These are phyloP conservation scores for Proteles cristata DNA, from an alignment of 2,113 vertebrate species.

Conservation along the genomic window DNA sequence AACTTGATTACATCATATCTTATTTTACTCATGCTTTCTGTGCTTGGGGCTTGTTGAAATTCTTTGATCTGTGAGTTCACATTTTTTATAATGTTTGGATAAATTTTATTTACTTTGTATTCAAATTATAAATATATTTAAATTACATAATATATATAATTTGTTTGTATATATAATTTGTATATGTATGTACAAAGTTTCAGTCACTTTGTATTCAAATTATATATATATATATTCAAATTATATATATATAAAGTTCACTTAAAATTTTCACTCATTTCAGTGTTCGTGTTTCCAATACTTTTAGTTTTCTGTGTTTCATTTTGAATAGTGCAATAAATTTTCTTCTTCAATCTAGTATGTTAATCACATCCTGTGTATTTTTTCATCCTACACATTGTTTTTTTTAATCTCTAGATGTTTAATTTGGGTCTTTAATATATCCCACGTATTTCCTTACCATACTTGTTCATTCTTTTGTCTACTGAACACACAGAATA, in stretches of 20 bases:
- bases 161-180: too few species aligned
- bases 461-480: neutral
- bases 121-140: neutral
- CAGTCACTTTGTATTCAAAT: too few species aligned
- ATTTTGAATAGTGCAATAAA: neutral
- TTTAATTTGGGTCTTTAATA: neutral
- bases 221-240: too few species aligned
- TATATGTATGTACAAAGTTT: too few species aligned
- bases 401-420: neutral
- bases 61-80: neutral
- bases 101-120: neutral
- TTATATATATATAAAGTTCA: too few species aligned
- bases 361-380: neutral
- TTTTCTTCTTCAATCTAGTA: neutral
- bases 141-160: too few species aligned
- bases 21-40: neutral
- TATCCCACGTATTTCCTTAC: neutral
- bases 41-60: neutral
- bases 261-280: neutral
- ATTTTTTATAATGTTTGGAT: neutral
- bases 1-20: neutral
- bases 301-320: neutral
- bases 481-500: neutral
- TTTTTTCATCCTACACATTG: neutral
- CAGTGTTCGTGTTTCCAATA: neutral